Conservation (phyloP, 2,888 invertebrate species). For the Leucophenga montana region DNA sequence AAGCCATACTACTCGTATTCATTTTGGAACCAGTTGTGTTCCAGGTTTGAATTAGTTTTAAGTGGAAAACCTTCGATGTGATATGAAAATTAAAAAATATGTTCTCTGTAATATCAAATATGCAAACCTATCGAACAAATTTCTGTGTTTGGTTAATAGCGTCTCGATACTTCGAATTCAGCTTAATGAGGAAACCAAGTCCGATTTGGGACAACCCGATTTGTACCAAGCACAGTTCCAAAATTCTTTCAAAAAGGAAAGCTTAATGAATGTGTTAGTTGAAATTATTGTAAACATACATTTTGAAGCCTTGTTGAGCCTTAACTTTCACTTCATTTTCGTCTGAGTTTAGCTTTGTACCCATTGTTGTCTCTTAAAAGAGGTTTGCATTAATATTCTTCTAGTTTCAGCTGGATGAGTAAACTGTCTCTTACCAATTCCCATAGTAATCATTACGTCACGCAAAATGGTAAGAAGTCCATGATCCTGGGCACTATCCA, state of each 20-base stretch:
- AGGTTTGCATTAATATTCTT: neutral
- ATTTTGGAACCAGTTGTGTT: constrained; percentile 42
- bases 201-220: no score
- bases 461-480: neutral
- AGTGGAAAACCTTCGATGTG: constrained; percentile 27
- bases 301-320: no score
- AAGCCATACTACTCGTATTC: constrained; percentile 37
- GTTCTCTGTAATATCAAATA: neutral
- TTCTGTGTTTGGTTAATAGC: neutral
- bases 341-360: neutral
- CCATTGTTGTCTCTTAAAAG: constrained; percentile 9
- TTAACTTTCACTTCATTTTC: neutral
- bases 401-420: neutral
- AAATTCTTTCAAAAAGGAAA: no score
- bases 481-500: neutral
- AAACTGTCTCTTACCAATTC: constrained; percentile 1
- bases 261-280: no score
- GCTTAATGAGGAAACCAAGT: neutral
- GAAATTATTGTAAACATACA: no score
- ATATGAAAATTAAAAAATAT: neutral
- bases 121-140: neutral
- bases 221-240: no score
- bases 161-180: neutral
- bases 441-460: neutral
- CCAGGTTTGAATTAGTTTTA: neutral